phyloP scores from a whole-genome alignment of 2,797 vertebrate genomes.

The Potorous gilbertii region DNA sequence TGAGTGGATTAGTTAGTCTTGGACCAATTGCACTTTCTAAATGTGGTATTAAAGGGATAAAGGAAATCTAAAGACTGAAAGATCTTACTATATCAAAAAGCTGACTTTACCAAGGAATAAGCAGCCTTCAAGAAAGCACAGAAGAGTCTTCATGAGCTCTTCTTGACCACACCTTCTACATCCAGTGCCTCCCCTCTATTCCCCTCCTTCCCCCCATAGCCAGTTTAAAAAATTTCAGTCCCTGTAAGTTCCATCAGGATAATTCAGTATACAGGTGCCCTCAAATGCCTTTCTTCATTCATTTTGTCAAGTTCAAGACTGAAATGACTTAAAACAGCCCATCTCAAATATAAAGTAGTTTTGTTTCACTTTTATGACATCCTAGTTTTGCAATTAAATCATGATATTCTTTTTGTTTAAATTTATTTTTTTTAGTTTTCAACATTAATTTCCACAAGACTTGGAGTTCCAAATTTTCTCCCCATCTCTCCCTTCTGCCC shows the following conservation, averaged over 20 bases:
- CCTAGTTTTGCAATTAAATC: background rate
- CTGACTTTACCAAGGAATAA: background rate
- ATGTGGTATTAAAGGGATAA: background rate
- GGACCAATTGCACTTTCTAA: background rate
- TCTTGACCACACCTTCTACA: background rate
- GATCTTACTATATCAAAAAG: background rate
- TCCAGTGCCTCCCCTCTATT: background rate
- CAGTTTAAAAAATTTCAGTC: background rate
- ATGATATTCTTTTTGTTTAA: background rate
- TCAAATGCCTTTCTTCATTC: background rate
- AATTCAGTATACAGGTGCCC: background rate
- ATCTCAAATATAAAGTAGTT: background rate
- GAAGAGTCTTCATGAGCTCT: background rate
- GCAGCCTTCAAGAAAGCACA: background rate
- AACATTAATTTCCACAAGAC: no score
- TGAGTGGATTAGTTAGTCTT: background rate
- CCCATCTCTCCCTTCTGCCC: no score
- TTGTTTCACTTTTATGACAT: background rate
- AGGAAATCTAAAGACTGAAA: background rate
- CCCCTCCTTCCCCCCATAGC: background rate
- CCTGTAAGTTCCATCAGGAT: background rate
- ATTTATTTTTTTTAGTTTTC: no score
- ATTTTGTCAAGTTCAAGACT: background rate
- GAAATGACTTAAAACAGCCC: background rate
- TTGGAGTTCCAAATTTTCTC: no score